Percentiles rank a stretch among this genome's conserved stretches.
These are phyloP conservation scores for Caenorhabditis sp. DNA, from an alignment of 2,888 invertebrate genomes.

Conservation along the genomic window DNA sequence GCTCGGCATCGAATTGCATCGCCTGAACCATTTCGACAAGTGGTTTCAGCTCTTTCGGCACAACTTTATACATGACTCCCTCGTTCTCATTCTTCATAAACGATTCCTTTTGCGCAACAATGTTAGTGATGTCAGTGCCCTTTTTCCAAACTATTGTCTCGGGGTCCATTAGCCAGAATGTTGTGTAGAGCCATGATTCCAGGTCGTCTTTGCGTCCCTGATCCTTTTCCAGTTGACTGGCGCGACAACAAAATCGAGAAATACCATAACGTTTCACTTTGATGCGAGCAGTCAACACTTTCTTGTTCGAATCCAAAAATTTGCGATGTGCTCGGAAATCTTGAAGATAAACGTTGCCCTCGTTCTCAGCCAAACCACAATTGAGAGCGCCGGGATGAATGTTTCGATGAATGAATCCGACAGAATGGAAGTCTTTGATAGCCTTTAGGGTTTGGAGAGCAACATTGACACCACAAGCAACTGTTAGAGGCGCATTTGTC, in stretches of 20 bases:
- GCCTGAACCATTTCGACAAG: neutral
- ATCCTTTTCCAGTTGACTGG: neutral
- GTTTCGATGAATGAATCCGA: conserved; percentile 6
- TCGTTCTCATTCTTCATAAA: conserved; percentile 13
- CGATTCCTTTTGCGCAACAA: neutral
- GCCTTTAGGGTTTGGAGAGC: neutral
- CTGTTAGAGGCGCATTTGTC: neutral
- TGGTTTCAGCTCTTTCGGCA: neutral
- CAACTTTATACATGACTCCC: neutral
- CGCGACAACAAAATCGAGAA: neutral
- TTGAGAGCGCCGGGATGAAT: conserved; percentile 5
- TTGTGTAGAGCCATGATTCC: conserved; percentile 21
- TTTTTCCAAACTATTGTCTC: neutral
- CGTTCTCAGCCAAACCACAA: conserved; percentile 2
- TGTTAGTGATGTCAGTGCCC: neutral
- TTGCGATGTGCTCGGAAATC: conserved; percentile 8
- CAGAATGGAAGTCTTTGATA: conserved; percentile 6
- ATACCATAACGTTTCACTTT: conserved; percentile 4
- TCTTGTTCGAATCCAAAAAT: conserved; percentile 5
- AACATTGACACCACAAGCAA: conserved; percentile 1
- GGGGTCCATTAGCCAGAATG: conserved; percentile 7
- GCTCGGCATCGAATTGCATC: conserved; percentile 4
- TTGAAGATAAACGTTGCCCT: neutral
- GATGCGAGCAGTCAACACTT: neutral
- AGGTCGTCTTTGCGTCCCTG: conserved; percentile 14